A percentile compares a stretch with the other conserved stretches of the same genome.
Conservation (phyloP, 2,888 invertebrate species). For the Megamerina dolium region DNA sequence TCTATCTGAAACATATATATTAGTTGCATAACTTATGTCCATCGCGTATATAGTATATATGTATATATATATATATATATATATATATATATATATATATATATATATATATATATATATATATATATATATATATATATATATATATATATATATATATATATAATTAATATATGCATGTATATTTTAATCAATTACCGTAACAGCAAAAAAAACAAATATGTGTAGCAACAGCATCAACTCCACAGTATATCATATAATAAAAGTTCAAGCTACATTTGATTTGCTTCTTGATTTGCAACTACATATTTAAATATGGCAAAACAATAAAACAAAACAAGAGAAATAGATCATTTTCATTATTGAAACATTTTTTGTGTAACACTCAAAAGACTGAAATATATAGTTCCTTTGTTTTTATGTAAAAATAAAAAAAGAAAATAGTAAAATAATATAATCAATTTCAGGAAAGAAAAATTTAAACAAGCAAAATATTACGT, state of each 20-base stretch:
- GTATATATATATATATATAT: not conserved
- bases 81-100: not conserved
- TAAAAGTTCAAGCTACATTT: no score
- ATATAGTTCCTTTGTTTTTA: conserved; percentile 52
- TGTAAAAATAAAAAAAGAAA: conserved; percentile 36
- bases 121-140: conserved; percentile 8
- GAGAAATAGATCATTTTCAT: conserved; percentile 36
- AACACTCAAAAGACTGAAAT: conserved; percentile 51
- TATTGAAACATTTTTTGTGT: conserved; percentile 5
- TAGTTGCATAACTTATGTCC: no score
- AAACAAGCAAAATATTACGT: conserved; percentile 27
- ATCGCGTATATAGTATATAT: no score
- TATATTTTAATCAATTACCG: no score
- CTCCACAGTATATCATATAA: no score
- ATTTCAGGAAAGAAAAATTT: conserved; percentile 5
- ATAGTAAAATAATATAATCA: conserved; percentile 6
- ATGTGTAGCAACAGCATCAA: no score
- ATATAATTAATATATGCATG: no score
- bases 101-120: conserved; percentile 5
- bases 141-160: conserved; percentile 12
- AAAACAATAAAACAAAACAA: no score
- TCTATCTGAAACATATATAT: no score
- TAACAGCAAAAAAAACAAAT: no score
- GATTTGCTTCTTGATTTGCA: no score
- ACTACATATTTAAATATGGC: no score